Evolutionary conservation across 2,888 invertebrate species (phyloP), one percentile per base, ranked within the genome.

Genomic region (Eupithecia centaureata): DNA sequence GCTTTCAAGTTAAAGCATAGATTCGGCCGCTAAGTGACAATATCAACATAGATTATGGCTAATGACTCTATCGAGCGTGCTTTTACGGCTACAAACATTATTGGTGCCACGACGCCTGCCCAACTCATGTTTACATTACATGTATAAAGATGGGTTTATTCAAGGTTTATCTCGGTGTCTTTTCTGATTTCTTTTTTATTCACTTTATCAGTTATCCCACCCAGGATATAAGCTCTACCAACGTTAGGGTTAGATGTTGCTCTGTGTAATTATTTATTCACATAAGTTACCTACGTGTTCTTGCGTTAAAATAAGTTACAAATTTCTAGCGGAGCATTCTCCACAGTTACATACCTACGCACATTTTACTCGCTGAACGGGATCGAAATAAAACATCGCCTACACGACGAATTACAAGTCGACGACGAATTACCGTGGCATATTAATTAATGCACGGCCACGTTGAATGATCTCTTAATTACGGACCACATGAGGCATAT

Each of bases 51-150:
- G 32, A 56, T 60, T 60, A 72, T 65, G 67, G 74, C 73, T 82
- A 80, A 79, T 79, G 80, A 78, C 76, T 85, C 72, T 78, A 81
- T 81, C 78, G 69, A 75, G 63, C 66, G 63, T 51, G 56, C 52
- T 61, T 61, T 61, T 57, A 70, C 52, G 38, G 60, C 51, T 60
- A 57, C 62, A 33, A 56, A 63, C 27, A 27, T 52, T 5, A 27
- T 5, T 27, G 22, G 15, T 27, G 25, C 51, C 27, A 52, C 5
- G 7, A 7, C 13, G 7, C 27, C 15, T 13, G 2, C 18, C 42
- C 7, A 18, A 13, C n/a, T 1, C 22, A 13, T 51, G 13, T 25
- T 22, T 12, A 47, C 51, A 51, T n/a, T 18, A 18, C 18, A 42
- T 2, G n/a, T 42, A 38, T n/a, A n/a, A 42, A 42, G 38, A 7